Percentiles rank a stretch among this genome's conserved stretches.
Conservation (phyloP, 1,140 invertebrate species). For the Heliconius eleuchia region DNA sequence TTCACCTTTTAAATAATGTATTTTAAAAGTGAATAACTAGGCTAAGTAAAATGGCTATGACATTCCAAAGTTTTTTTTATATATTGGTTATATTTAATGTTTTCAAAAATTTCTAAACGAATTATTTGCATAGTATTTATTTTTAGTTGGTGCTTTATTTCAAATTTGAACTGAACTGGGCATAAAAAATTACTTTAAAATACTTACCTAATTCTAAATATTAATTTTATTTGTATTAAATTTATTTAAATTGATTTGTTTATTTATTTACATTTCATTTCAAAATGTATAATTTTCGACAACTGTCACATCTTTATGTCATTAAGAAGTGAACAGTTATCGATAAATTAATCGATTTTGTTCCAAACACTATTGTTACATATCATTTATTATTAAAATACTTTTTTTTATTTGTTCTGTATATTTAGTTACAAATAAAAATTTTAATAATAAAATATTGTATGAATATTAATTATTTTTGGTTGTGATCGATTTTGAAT, state of each 20-base stretch:
- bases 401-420: background rate
- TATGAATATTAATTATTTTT: conserved; percentile 46
- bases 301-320: conserved; percentile 70
- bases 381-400: background rate
- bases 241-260: background rate
- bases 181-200: background rate
- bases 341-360: conserved; percentile 34
- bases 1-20: conserved; percentile 66
- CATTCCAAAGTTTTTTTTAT: conserved; percentile 56
- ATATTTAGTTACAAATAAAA: background rate
- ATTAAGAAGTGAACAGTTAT: conserved; percentile 66
- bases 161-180: background rate
- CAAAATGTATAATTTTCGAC: conserved; percentile 11
- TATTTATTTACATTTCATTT: conserved; percentile 2
- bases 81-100: background rate
- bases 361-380: background rate
- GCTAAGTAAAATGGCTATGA: conserved; percentile 63
- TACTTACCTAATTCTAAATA: background rate
- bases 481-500: conserved; percentile 73
- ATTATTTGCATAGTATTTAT: conserved; percentile 9
- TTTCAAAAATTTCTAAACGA: background rate
- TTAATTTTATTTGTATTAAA: conserved; percentile 1
- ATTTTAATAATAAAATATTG: background rate
- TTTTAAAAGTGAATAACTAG: conserved; percentile 64
- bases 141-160: background rate